Evolutionary conservation across 2,888 invertebrate genomes (phyloP).

Genomic region (Meteorus cinctellus): DNA sequence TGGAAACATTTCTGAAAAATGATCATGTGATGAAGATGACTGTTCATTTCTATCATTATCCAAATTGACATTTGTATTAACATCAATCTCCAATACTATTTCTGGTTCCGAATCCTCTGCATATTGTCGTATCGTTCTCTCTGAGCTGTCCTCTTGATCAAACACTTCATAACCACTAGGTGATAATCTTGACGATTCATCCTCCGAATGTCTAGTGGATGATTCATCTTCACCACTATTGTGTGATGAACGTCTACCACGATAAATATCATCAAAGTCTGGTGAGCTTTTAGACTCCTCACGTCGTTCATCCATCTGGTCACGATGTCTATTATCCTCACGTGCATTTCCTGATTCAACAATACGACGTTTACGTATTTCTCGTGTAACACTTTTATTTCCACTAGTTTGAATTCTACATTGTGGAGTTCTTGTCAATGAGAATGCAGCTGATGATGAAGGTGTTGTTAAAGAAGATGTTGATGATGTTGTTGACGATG

Average conservation of each 20-base stretch:
- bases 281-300: constrained; percentile 18
- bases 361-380: constrained; percentile 35
- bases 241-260: constrained; percentile 44
- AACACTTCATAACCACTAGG: constrained; percentile 54
- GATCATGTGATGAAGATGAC: constrained; percentile 9
- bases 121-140: constrained; percentile 45
- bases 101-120: constrained; percentile 40
- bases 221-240: constrained; percentile 51
- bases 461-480: constrained; percentile 31
- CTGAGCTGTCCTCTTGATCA: constrained; percentile 53
- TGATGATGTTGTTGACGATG: constrained; percentile 17
- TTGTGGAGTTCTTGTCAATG: constrained; percentile 62
- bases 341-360: constrained; percentile 19
- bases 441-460: constrained; percentile 23
- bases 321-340: constrained; percentile 1
- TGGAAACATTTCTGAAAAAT: constrained; percentile 51
- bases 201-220: constrained; percentile 51
- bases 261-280: constrained; percentile 31
- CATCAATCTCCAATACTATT: constrained; percentile 27
- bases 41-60: constrained; percentile 41
- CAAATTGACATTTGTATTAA: constrained; percentile 21
- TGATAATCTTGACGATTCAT: constrained; percentile 52
- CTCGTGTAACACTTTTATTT: constrained; percentile 29
- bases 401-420: constrained; percentile 34
- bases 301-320: constrained; percentile 34